Evolutionary conservation across 2,888 invertebrate genomes (phyloP).

Genomic region (Synergus gifuensis): DNA sequence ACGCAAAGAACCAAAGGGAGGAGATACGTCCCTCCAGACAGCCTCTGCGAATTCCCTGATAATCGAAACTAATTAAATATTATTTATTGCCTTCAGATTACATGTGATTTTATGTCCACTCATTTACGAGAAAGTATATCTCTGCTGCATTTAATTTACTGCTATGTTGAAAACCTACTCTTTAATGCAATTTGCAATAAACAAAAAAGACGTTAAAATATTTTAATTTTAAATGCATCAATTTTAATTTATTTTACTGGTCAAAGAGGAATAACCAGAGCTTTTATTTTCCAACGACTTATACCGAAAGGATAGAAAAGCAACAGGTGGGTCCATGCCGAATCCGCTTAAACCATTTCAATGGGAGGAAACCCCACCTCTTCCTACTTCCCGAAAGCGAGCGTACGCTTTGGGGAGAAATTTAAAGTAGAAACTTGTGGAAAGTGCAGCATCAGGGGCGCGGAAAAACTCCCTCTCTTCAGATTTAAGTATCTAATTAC

Average conservation of each 20-base stretch:
- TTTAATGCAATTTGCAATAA: not conserved
- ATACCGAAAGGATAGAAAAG: conserved; percentile 50
- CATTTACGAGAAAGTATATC: not conserved
- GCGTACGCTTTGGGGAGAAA: conserved; percentile 53
- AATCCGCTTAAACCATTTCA: conserved; percentile 66
- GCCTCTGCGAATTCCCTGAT: conserved; percentile 34
- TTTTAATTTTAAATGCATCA: not conserved
- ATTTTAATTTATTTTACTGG: not conserved
- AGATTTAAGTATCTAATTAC: not conserved
- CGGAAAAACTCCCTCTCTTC: not conserved
- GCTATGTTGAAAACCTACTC: not conserved
- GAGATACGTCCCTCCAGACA: conserved; percentile 33
- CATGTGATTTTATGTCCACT: conserved; percentile 25
- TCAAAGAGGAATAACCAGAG: not conserved
- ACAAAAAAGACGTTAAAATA: not conserved
- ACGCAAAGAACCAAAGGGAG: conserved; percentile 38
- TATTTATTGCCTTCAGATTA: conserved; percentile 30
- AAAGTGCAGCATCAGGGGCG: conserved; percentile 30
- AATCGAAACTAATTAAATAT: conserved; percentile 42
- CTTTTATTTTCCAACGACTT: conserved; percentile 13
- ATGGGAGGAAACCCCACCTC: conserved; percentile 54
- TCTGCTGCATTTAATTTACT: not conserved
- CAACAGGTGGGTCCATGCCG: conserved; percentile 70
- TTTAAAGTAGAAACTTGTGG: conserved; percentile 42
- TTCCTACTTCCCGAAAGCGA: conserved; percentile 53